Base-by-base conservation (phyloP, 1,140 invertebrate species). In the Euwallacea fornicatus region DNA sequence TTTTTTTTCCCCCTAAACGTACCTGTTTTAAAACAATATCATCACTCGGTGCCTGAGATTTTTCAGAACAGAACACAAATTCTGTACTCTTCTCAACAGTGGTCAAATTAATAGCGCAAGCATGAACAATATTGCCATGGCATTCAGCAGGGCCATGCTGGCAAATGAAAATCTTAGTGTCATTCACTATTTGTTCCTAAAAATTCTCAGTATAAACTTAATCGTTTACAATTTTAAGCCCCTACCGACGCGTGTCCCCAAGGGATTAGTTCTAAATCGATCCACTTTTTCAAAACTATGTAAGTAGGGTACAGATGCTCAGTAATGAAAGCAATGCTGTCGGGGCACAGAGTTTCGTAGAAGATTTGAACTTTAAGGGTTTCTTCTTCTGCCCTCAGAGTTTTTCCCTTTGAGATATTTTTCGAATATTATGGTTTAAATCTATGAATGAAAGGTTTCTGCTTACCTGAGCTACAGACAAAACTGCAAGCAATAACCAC, bases 341-440 rank as follows among this genome's bases (percentile, higher is more conserved):
- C 91, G 0, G 88, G 88, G 77, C 93, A 96, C 0, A 93, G 79
- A 8, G 87, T 86, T 81, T 96, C 93, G 77, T 94, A 95, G 77
- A 91, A 93, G 58, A 94, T 71, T 7, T 75, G 69, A 53, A 77
- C 72, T 69, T 76, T 75, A 7, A 77, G 54, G 8, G 54, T 15
- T 21, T 72, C 56, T 15, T 72, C 10, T 3, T 21, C 67, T 8
- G 11, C 16, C 10, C 21, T 15, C 42, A 61, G 10, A 4, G 21
- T 33, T 33, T 33, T 33, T 1, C 21, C 21, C 21, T 33, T 33
- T 33, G 21, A 33, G 21, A 33, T 33, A 33, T 33, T 33, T 33
- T 33, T 33, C 21, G 4, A 33, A 33, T 2, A 33, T 33, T 33
- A 4, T 33, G 4, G 4, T 33, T 33, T 33, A 33, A 4, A 33